phyloP scores from a whole-genome alignment of 2,113 vertebrate species.

The Ceratotherium simum region DNA sequence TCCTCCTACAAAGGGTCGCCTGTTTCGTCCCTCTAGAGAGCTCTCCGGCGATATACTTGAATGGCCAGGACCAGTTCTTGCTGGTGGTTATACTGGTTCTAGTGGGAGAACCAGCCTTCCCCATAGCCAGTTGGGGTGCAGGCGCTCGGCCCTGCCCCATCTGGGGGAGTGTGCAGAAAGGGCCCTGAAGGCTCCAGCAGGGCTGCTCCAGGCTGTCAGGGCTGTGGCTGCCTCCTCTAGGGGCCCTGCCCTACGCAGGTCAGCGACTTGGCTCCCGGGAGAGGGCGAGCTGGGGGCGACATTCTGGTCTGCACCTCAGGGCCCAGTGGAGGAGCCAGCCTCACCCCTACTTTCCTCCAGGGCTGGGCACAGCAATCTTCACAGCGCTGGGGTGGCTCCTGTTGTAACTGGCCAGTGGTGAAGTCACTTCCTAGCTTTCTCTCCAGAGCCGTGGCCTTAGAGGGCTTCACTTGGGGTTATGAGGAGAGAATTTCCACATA shows the following conservation, averaged over 20 bases:
- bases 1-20: neutral
- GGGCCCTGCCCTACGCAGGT: neutral
- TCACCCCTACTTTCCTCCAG: neutral
- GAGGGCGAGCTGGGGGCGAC: no score
- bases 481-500: neutral
- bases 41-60: neutral
- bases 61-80: neutral
- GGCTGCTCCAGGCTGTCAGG: neutral
- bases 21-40: no score
- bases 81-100: neutral
- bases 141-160: fast-evolving
- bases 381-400: neutral
- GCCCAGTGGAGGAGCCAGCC: neutral
- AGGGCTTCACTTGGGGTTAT: neutral
- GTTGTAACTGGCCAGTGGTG: neutral
- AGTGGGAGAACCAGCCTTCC: neutral
- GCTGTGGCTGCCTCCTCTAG: fast-evolving
- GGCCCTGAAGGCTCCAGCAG: fast-evolving
- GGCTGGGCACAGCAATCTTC: neutral
- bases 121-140: neutral
- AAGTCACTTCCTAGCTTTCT: neutral
- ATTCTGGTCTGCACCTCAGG: neutral
- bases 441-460: neutral
- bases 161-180: no score
- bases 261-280: fast-evolving